Percentiles rank a stretch among this genome's conserved stretches.
phyloP scores from a whole-genome alignment of 2,888 invertebrate genomes.

The Leptothorax acervorum region DNA sequence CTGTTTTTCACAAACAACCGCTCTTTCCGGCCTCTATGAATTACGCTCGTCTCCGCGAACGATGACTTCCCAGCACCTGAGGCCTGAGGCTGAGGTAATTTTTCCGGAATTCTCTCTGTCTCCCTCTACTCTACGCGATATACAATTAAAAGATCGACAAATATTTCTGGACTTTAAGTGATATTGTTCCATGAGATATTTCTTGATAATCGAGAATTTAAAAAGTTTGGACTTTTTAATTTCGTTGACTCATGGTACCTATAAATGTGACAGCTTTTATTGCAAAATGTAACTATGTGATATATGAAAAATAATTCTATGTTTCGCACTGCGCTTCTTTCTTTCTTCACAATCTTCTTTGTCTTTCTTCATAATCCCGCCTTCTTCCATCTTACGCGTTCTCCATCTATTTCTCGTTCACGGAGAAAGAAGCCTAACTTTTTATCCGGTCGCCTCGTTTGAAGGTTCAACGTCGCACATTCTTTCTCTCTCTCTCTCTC shows the following conservation, averaged over 20 bases:
- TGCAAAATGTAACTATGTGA: not conserved
- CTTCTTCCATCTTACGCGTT: constrained; percentile 10
- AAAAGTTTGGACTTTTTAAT: not conserved
- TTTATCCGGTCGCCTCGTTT: constrained; percentile 34
- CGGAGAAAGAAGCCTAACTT: constrained; percentile 24
- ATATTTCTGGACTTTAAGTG: not conserved
- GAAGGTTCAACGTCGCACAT: constrained; percentile 38
- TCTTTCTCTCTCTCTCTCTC: constrained; percentile 12
- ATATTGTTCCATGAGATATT: not conserved
- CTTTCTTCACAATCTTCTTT: not conserved
- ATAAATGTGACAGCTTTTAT: not conserved
- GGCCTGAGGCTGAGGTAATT: constrained; percentile 42
- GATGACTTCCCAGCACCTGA: constrained; percentile 49
- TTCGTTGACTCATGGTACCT: not conserved
- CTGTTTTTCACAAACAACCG: constrained; percentile 81
- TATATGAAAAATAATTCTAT: not conserved
- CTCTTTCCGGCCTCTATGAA: constrained; percentile 83
- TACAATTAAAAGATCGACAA: not conserved
- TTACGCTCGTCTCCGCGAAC: constrained; percentile 68
- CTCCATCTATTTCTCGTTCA: constrained; percentile 26
- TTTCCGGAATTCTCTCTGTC: not conserved
- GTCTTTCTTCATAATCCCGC: constrained; percentile 67
- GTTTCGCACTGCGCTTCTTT: not conserved
- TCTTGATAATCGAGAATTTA: not conserved
- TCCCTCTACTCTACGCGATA: not conserved